These are phyloP conservation scores for Cerastoderma edule DNA, from an alignment of 2,888 invertebrate species.

Conservation along the genomic window DNA sequence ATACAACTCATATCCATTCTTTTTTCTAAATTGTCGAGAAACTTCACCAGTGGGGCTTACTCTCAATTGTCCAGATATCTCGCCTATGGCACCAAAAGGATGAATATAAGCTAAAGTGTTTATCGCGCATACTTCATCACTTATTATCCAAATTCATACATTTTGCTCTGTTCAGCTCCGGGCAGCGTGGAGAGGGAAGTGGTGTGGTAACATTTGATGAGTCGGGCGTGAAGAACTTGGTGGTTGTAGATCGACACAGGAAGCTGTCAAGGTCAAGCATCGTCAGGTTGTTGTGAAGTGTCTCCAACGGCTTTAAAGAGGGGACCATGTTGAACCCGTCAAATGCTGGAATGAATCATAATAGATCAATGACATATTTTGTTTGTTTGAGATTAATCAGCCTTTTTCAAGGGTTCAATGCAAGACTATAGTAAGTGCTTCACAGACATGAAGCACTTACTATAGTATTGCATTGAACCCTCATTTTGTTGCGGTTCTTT, in stretches of 20 bases:
- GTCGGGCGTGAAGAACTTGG: slow-evolving; percentile 73
- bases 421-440: too few relatives aligned
- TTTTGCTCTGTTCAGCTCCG: slow-evolving; percentile 47
- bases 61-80: too few relatives aligned
- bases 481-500: neutral
- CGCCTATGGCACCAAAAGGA: too few relatives aligned
- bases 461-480: too few relatives aligned
- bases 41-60: too few relatives aligned
- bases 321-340: slow-evolving; percentile 88
- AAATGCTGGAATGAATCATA: slow-evolving; percentile 63
- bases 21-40: too few relatives aligned
- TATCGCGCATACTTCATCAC: too few relatives aligned
- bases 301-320: slow-evolving; percentile 97
- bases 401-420: too few relatives aligned
- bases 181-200: slow-evolving; percentile 50
- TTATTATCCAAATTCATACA: slow-evolving; percentile 43
- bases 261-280: slow-evolving; percentile 95
- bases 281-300: slow-evolving; percentile 97
- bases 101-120: too few relatives aligned
- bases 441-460: too few relatives aligned
- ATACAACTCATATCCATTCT: too few relatives aligned
- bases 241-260: slow-evolving; percentile 92
- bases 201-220: slow-evolving; percentile 68
- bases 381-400: too few relatives aligned
- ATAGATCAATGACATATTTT: neutral